Evolutionary conservation across 2,113 vertebrate species (phyloP).

Genomic region (Macrotis lagotis): DNA sequence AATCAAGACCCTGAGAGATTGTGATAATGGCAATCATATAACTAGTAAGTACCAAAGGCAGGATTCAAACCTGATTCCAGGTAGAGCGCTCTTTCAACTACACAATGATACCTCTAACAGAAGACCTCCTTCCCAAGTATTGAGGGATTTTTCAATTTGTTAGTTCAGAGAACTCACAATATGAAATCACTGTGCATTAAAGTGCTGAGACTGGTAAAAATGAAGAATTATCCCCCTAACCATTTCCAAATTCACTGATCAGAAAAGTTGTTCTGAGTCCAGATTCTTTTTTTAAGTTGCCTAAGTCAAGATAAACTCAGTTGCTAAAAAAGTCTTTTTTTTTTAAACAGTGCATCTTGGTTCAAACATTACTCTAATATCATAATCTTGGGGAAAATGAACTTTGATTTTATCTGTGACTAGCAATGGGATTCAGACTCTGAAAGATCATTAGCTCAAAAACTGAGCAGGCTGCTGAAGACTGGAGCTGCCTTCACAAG

Average conservation of each 20-base stretch:
- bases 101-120: background rate
- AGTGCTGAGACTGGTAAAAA: background rate
- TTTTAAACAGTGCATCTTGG: background rate
- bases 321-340: background rate
- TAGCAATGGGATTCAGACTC: slow-evolving; percentile 27
- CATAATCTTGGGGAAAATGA: slow-evolving; percentile 27
- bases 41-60: background rate
- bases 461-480: slow-evolving; percentile 24
- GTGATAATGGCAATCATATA: background rate
- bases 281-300: background rate
- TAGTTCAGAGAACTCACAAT: background rate
- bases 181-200: background rate
- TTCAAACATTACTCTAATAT: background rate
- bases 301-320: background rate
- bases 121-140: background rate
- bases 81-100: background rate
- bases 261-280: slow-evolving; percentile 9
- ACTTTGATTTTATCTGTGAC: background rate
- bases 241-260: slow-evolving; percentile 15
- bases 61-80: background rate
- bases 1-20: background rate
- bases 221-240: slow-evolving; percentile 30
- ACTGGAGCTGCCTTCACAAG: slow-evolving; percentile 38
- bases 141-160: background rate
- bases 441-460: slow-evolving; percentile 30